These are phyloP conservation scores for Cabera pusaria DNA, from an alignment of 2,888 invertebrate genomes.

Conservation along the genomic window DNA sequence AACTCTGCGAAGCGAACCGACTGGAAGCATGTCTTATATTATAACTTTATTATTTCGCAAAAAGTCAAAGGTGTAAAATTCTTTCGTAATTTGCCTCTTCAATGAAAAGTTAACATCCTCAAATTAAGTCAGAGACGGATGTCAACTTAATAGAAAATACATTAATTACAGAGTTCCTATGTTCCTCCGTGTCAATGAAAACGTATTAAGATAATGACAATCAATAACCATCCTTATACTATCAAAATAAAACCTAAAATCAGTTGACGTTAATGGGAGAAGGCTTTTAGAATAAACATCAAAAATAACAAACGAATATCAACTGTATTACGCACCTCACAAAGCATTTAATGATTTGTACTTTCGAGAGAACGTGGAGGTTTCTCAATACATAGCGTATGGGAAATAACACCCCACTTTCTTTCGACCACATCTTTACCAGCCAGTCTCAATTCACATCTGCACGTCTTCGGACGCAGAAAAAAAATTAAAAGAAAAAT, in stretches of 20 bases:
- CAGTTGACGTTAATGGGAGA: constrained; percentile 1
- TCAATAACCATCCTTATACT: constrained; percentile 8
- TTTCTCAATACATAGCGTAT: constrained; percentile 37
- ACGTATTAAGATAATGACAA: constrained; percentile 3
- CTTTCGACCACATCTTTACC: constrained; percentile 45
- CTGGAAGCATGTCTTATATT: too few species aligned
- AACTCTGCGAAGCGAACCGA: too few species aligned
- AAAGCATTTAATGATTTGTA: constrained; percentile 1
- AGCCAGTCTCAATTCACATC: constrained; percentile 37
- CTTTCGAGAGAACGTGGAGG: constrained; percentile 20
- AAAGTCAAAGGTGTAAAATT: too few species aligned
- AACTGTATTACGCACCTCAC: not conserved
- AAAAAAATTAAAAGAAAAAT: constrained; percentile 38
- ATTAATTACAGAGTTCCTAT: constrained; percentile 25
- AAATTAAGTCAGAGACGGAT: constrained; percentile 18
- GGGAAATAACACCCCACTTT: constrained; percentile 61
- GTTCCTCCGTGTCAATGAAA: constrained; percentile 28
- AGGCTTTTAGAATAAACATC: constrained; percentile 19
- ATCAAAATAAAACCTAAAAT: constrained; percentile 1
- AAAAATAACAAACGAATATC: not conserved
- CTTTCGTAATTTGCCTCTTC: too few species aligned
- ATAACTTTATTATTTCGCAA: too few species aligned
- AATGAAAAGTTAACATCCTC: constrained; percentile 8
- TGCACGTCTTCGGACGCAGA: constrained; percentile 36
- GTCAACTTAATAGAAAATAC: constrained; percentile 20